Percentiles rank a stretch among this genome's conserved stretches.
Evolutionary conservation across 2,888 invertebrate species (phyloP).

Genomic region (Cheilosia soror): DNA sequence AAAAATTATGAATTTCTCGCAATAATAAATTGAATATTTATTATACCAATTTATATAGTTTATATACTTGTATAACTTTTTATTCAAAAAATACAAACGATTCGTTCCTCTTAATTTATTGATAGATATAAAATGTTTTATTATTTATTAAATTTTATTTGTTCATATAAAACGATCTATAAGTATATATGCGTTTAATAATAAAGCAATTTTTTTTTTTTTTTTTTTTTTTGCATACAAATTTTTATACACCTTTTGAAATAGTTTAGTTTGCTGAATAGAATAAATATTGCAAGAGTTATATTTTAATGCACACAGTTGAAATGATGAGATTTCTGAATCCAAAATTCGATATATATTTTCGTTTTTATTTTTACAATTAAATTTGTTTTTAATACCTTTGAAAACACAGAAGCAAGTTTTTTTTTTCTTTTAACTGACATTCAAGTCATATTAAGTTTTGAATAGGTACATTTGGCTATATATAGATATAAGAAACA

Average conservation of each 20-base stretch:
- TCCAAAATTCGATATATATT: conserved; percentile 26
- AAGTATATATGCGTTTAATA: conserved; percentile 39
- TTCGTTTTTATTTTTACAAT: conserved; percentile 5
- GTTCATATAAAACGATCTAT: conserved; percentile 45
- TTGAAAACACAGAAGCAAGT: conserved; percentile 45
- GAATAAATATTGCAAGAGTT: conserved; percentile 32
- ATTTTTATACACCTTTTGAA: conserved; percentile 38
- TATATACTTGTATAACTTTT: conserved; percentile 45
- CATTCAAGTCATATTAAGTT: background rate
- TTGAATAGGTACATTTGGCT: conserved; percentile 8
- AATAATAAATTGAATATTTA: conserved; percentile 48
- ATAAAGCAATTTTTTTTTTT: conserved; percentile 41
- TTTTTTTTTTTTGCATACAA: conserved; percentile 24
- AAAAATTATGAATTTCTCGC: conserved; percentile 20
- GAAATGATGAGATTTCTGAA: conserved; percentile 38
- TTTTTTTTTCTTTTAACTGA: background rate
- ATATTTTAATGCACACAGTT: conserved; percentile 45
- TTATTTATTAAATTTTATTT: conserved; percentile 26
- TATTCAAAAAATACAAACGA: conserved; percentile 77
- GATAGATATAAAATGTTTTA: conserved; percentile 71
- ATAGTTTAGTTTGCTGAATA: conserved; percentile 26
- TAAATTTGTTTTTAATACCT: conserved; percentile 38
- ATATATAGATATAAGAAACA: background rate
- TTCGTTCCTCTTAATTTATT: conserved; percentile 68
- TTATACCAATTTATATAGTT: conserved; percentile 54